Conservation (phyloP, 2,888 invertebrate genomes). For the Allophyes oxyacanthae region DNA sequence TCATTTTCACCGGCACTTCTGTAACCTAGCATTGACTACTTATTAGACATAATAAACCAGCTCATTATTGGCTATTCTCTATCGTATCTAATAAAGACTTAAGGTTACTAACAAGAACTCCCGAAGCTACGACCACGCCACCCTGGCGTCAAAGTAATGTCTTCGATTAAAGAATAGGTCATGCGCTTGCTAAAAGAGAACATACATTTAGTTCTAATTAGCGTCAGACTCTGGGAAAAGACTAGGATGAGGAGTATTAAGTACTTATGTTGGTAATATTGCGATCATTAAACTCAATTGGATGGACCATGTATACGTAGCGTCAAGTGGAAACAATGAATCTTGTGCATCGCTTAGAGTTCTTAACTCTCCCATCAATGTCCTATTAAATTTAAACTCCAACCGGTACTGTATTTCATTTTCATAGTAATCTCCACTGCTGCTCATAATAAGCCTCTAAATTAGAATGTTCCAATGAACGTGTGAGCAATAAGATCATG, state of each 20-base stretch:
- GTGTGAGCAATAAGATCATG: too few relatives aligned
- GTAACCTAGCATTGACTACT: slow-evolving; percentile 35
- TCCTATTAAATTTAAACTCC: too few relatives aligned
- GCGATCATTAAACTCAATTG: slow-evolving; percentile 52
- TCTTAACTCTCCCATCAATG: slow-evolving; percentile 34
- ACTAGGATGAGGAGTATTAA: slow-evolving; percentile 26
- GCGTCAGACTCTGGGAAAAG: slow-evolving; percentile 22
- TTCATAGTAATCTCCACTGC: too few relatives aligned
- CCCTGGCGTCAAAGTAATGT: not conserved
- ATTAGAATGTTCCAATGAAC: too few relatives aligned
- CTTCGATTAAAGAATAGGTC: slow-evolving; percentile 11
- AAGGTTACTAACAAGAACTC: too few relatives aligned
- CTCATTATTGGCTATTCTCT: too few relatives aligned
- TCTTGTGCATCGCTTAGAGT: slow-evolving; percentile 14
- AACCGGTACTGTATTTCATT: too few relatives aligned
- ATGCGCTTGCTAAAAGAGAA: slow-evolving; percentile 4
- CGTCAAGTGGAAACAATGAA: slow-evolving; percentile 51
- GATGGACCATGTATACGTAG: slow-evolving; percentile 33
- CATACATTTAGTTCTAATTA: slow-evolving; percentile 1
- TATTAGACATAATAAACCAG: too few relatives aligned
- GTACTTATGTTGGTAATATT: slow-evolving; percentile 39
- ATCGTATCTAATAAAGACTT: too few relatives aligned
- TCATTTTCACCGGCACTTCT: slow-evolving; percentile 24
- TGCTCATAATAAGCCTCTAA: too few relatives aligned
- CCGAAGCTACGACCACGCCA: too few relatives aligned